These are phyloP conservation scores for Perca flavescens DNA, from an alignment of 2,113 vertebrate genomes.

Conservation along the genomic window DNA sequence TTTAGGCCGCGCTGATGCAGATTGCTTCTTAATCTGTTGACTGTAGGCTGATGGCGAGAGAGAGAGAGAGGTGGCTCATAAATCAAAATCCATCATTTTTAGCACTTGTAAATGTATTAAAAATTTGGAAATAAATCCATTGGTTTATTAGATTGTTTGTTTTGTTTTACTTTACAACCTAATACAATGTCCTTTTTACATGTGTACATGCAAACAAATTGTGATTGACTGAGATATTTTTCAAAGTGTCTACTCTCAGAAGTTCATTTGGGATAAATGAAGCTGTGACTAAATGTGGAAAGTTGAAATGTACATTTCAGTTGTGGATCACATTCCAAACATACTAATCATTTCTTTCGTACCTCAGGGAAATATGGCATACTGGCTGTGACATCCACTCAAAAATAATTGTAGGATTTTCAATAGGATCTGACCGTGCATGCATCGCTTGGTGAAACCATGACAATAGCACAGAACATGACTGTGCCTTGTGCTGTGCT, in stretches of 20 bases:
- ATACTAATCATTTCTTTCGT: neutral
- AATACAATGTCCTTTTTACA: neutral
- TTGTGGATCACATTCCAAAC: neutral
- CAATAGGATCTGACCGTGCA: neutral
- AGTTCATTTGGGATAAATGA: neutral
- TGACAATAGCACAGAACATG: neutral
- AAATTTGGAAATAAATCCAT: too few relatives aligned
- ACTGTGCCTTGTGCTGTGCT: neutral
- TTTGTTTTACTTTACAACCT: neutral
- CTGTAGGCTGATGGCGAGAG: neutral
- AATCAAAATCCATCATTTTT: neutral
- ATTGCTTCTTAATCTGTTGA: neutral
- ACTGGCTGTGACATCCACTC: neutral
- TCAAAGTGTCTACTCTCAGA: neutral
- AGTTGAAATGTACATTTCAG: neutral
- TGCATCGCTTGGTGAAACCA: neutral
- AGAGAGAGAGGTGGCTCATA: too few relatives aligned
- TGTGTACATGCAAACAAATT: neutral
- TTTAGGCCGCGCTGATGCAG: too few relatives aligned
- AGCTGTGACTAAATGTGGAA: neutral
- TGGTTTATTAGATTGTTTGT: neutral
- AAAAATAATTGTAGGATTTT: constrained; percentile 6
- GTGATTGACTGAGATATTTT: neutral
- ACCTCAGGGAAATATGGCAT: constrained; percentile 19
- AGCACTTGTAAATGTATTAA: too few relatives aligned